Evolutionary conservation across 1,140 invertebrate genomes (phyloP), one percentile per base, ranked within the genome.

Genomic region (Druon quercuslanigerum): DNA sequence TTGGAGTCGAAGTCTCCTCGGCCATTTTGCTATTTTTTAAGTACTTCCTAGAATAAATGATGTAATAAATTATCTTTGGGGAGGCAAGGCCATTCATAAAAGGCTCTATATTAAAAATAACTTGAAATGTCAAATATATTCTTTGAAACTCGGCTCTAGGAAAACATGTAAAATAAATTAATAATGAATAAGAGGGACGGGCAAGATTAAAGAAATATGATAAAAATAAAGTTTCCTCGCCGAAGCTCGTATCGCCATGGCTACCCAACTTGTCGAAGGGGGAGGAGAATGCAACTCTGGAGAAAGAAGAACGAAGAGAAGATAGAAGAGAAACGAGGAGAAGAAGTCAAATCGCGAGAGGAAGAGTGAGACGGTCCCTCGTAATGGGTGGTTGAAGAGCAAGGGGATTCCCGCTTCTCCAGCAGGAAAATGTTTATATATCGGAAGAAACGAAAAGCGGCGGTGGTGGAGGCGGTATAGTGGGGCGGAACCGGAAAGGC

Each of bases 351-450:
- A 46, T 46, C 5, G 52, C 1, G 52, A 19, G 17, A 54, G 17
- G 8, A 8, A 19, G 17, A 54, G 52, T 17, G 52, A 17, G 52
- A 16, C 8, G 52, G 17, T 17, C 50, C 1, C 5, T 14, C 20
- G 56, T 57, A 72, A 52, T 11, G 73, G 77, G 74, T 77, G 78
- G 33, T 46, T 77, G 80, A 77, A 51, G 20, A 73, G 13, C 76
- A 74, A 66, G 60, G 60, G 60, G 60, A 66, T 46, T 78, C 79
- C 73, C 77, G 76, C 75, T 79, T 73, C 71, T 73, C 71, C 79
- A 78, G 77, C 76, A 77, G 81, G 81, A 76, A 84, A 82, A 85
- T 86, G 82, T 87, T 86, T 87, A 85, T 73, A 78, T 84, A 87
- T 86, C 79, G 81, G 70, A 86, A 83, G 80, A 87, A 85, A 83